Conservation (phyloP, 2,113 vertebrate species). For the Butastur rufipennis region DNA sequence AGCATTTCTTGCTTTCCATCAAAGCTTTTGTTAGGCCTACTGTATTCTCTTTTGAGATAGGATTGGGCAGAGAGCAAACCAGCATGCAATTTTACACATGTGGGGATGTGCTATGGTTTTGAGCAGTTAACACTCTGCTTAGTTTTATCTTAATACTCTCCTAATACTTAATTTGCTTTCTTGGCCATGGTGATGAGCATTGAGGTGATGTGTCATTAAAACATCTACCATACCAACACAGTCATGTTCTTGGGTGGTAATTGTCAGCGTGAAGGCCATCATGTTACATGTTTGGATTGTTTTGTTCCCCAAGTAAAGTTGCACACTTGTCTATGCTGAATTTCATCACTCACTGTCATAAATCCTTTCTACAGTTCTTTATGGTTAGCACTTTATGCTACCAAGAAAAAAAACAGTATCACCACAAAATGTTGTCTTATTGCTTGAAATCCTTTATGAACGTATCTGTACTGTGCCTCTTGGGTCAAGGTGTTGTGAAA, state of each 20-base stretch:
- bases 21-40: not conserved
- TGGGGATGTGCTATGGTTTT: not conserved
- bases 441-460: not conserved
- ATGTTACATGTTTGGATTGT: not conserved
- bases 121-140: not conserved
- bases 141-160: not conserved
- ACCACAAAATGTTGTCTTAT: not conserved
- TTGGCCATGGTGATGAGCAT: not conserved
- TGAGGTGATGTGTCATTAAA: not conserved
- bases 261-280: not conserved
- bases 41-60: not conserved
- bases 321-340: not conserved
- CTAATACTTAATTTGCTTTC: not conserved
- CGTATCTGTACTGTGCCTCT: fast-evolving
- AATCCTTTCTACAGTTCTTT: not conserved
- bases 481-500: not conserved
- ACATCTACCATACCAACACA: not conserved
- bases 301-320: not conserved
- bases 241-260: not conserved
- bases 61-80: not conserved
- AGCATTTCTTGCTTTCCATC: not conserved
- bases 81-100: not conserved
- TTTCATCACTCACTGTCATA: not conserved
- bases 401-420: not conserved
- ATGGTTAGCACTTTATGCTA: not conserved